phyloP scores from a whole-genome alignment of 2,797 vertebrate species.

The Aphelocoma californica region DNA sequence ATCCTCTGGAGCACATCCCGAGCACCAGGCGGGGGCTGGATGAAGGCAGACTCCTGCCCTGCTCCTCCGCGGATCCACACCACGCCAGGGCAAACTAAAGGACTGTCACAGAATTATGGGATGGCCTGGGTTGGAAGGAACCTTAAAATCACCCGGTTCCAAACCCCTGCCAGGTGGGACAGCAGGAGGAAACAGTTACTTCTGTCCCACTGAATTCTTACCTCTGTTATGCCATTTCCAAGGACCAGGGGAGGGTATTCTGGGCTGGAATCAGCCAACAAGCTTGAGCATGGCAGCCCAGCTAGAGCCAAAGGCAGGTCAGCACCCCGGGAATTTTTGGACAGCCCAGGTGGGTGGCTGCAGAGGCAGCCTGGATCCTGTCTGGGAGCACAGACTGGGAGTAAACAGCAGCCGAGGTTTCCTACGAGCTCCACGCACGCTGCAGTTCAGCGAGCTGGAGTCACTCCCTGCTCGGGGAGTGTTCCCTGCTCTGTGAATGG shows the following conservation, averaged over 20 bases:
- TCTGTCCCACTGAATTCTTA: not conserved
- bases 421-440: not conserved
- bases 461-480: not conserved
- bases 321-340: not conserved
- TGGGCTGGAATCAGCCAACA: not conserved
- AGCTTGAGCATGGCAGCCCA: not conserved
- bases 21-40: fast-evolving
- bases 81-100: not conserved
- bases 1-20: fast-evolving
- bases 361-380: not conserved
- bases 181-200: not conserved
- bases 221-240: not conserved
- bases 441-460: conserved; percentile 10
- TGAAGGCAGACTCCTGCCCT: not conserved
- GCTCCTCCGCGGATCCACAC: fast-evolving
- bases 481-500: conserved; percentile 27
- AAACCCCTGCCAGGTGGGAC: not conserved
- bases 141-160: not conserved
- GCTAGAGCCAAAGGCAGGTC: not conserved
- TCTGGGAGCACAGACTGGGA: not conserved
- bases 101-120: not conserved
- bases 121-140: not conserved
- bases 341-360: not conserved
- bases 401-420: conserved; percentile 7
- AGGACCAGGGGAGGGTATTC: not conserved